These are phyloP conservation scores for Toxonevra muliebris DNA, from an alignment of 2,888 invertebrate genomes.

Conservation along the genomic window DNA sequence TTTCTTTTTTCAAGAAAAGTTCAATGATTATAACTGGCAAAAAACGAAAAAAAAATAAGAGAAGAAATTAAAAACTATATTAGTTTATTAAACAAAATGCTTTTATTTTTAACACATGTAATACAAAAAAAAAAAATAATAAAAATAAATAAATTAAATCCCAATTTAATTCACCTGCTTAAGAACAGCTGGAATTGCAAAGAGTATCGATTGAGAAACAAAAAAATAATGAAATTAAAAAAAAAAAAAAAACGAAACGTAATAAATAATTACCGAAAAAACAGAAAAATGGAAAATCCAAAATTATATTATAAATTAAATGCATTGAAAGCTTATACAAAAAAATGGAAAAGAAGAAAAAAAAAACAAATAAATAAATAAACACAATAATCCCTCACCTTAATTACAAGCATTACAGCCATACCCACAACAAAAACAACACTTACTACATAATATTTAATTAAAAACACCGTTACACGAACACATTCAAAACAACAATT, in stretches of 20 bases:
- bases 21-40: too few relatives aligned
- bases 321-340: constrained; percentile 15
- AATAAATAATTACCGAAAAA: neutral
- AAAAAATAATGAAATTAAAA: neutral
- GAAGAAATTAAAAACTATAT: too few relatives aligned
- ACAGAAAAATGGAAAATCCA: neutral
- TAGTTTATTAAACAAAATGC: too few relatives aligned
- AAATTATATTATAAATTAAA: constrained; percentile 1
- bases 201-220: neutral
- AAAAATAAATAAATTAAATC: constrained; percentile 1
- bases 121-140: neutral
- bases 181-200: constrained; percentile 16
- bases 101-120: constrained; percentile 9
- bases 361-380: neutral
- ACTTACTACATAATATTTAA: constrained; percentile 3
- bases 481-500: constrained; percentile 5
- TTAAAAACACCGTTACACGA: constrained; percentile 17
- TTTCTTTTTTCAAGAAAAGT: too few relatives aligned
- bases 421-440: too few relatives aligned
- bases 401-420: neutral
- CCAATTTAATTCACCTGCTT: constrained; percentile 10
- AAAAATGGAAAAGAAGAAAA: neutral
- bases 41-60: too few relatives aligned
- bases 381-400: neutral
- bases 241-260: neutral